A percentile compares a stretch with the other conserved stretches of the same genome.
phyloP scores from a whole-genome alignment of 2,113 vertebrate genomes.

The Pangasianodon hypophthalmus region DNA sequence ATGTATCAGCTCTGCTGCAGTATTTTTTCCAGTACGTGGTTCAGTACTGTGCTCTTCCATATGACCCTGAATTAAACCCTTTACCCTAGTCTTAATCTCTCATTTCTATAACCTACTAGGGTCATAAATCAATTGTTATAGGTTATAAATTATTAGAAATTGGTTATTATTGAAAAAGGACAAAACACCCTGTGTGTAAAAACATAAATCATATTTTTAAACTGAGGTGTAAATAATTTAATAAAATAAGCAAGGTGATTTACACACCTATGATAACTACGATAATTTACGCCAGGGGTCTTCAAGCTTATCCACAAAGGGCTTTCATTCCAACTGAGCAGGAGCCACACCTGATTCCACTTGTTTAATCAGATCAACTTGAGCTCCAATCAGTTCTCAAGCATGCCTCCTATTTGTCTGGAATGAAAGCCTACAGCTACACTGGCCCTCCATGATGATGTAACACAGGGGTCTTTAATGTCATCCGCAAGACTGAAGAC shows the following conservation, averaged over 20 bases:
- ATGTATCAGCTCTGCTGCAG: neutral
- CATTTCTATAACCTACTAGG: neutral
- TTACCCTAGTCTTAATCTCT: neutral
- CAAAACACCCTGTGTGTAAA: neutral
- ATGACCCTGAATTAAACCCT: neutral
- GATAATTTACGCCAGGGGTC: no score
- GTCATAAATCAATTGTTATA: neutral
- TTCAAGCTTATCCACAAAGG: no score
- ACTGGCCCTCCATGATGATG: neutral
- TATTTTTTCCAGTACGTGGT: no score
- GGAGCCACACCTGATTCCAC: no score
- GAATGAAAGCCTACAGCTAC: neutral
- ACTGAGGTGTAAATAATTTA: no score
- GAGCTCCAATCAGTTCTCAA: neutral
- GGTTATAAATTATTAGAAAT: neutral
- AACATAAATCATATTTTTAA: neutral
- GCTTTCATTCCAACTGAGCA: no score
- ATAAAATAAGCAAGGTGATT: no score
- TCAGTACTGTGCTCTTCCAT: neutral
- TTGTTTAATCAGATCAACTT: neutral
- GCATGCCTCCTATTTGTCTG: neutral
- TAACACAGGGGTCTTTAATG: no score
- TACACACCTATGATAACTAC: no score
- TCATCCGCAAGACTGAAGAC: neutral
- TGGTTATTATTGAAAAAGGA: neutral